Evolutionary conservation across 2,888 invertebrate genomes (phyloP), one percentile per base, ranked within the genome.

Genomic region (Thymelicus lineola): DNA sequence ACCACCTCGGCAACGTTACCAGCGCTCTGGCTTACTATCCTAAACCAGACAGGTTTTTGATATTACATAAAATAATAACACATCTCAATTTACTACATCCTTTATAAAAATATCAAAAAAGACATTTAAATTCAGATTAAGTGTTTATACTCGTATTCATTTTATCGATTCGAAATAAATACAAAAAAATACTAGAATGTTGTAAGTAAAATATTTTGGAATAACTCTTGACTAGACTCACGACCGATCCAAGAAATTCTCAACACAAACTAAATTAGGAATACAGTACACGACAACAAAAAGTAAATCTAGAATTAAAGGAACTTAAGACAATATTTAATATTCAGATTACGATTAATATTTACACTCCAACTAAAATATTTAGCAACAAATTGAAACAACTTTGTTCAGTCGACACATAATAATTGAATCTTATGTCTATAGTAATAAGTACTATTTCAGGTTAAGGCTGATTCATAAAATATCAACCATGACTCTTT

Each of bases 201-300:
- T 14, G 55, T 20, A 28, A 55, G 55, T 14, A 55, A 55, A 55
- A 28, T 50, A 15, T 28, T 55, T 55, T 28, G 55, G 55, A 55
- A 55, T 55, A 55, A 5, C 0, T 28, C 55, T 55, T 55, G 55
- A 55, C 55, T 55, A 55, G 55, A 55, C 55, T 28, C 10, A 28
- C 28, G 28, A 55, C 48, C 48, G 48, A 50, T 17, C 9, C 15
- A 50, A 50, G 48, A 50, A 50, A 50, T 42, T 42, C 28, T 28
- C 42, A 42, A 42, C 12, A 42, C 42, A 10, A 42, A 12, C 12
- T 4, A 12, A 9, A 42, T 42, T 42, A 42, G 12, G 12, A 42
- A 42, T 42, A 12, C 42, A 42, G 42, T 42, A 42, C 42, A 42
- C 42, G 12, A 42, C 9, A 42, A 42, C 12, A 42, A 42, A 42